A percentile compares a stretch with the other conserved stretches of the same genome.
These are phyloP conservation scores for Urosaurus nigricauda DNA, from an alignment of 2,797 vertebrate genomes.

Conservation along the genomic window DNA sequence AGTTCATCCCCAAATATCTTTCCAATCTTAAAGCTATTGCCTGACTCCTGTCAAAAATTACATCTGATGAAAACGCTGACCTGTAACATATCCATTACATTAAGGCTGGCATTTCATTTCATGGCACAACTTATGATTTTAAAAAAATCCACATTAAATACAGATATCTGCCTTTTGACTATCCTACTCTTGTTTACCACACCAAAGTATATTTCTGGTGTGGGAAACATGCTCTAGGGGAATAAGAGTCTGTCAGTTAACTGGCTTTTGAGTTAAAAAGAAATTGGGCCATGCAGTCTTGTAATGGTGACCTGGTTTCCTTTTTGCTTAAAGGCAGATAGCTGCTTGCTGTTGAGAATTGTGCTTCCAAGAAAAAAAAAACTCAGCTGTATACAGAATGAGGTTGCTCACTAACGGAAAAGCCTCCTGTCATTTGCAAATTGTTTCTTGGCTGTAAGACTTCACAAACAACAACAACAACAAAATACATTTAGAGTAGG, in stretches of 20 bases:
- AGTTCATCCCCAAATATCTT: background rate
- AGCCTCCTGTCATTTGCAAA: conserved; percentile 16
- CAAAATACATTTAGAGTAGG: background rate
- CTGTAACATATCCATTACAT: background rate
- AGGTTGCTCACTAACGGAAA: conserved; percentile 22
- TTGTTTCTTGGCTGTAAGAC: background rate
- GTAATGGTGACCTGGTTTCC: conserved; percentile 41
- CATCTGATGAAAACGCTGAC: background rate
- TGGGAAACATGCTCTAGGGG: background rate
- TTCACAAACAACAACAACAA: background rate
- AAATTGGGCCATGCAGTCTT: conserved; percentile 29
- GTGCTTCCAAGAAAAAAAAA: background rate
- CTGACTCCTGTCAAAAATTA: background rate
- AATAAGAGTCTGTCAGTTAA: conserved; percentile 21
- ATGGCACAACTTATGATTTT: background rate
- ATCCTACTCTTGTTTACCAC: conserved; percentile 12
- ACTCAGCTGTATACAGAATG: background rate
- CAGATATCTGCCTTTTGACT: background rate
- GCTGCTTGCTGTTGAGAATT: background rate
- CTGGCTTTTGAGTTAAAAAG: conserved; percentile 36
- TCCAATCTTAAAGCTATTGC: background rate
- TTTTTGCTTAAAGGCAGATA: conserved; percentile 3
- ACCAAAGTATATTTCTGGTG: background rate
- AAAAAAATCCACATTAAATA: background rate
- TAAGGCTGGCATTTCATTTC: background rate